Conservation (phyloP, 2,113 vertebrate genomes). For the Bubo blakistoni region DNA sequence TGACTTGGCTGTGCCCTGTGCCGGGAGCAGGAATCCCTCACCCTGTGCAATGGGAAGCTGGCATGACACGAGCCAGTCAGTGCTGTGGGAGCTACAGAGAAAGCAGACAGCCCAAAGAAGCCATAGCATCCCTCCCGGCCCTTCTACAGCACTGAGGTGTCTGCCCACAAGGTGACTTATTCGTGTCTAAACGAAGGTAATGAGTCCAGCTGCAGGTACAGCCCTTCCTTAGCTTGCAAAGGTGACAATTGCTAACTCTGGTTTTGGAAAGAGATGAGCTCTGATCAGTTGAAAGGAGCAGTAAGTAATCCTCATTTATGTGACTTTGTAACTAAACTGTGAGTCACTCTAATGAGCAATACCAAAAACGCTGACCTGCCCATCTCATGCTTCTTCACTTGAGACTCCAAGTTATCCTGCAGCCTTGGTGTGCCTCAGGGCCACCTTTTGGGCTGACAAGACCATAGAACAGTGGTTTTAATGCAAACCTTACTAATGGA, state of each 20-base stretch:
- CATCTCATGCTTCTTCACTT: background rate
- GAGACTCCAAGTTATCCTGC: background rate
- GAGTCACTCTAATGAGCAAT: constrained; percentile 1
- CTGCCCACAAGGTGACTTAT: background rate
- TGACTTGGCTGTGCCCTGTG: background rate
- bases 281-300: background rate
- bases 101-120: background rate
- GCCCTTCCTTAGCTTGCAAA: background rate
- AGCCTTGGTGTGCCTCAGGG: background rate
- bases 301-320: background rate
- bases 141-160: background rate
- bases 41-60: background rate
- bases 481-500: background rate
- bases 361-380: background rate
- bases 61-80: background rate
- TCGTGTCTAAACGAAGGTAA: rapidly evolving
- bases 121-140: background rate
- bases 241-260: background rate
- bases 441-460: background rate
- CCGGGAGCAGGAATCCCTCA: background rate
- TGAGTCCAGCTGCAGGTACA: background rate
- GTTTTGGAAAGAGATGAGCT: background rate
- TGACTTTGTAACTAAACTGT: background rate
- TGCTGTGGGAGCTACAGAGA: background rate
- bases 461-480: background rate